These are phyloP conservation scores for Ciconia maguari DNA, from an alignment of 2,113 vertebrate genomes.

Conservation along the genomic window DNA sequence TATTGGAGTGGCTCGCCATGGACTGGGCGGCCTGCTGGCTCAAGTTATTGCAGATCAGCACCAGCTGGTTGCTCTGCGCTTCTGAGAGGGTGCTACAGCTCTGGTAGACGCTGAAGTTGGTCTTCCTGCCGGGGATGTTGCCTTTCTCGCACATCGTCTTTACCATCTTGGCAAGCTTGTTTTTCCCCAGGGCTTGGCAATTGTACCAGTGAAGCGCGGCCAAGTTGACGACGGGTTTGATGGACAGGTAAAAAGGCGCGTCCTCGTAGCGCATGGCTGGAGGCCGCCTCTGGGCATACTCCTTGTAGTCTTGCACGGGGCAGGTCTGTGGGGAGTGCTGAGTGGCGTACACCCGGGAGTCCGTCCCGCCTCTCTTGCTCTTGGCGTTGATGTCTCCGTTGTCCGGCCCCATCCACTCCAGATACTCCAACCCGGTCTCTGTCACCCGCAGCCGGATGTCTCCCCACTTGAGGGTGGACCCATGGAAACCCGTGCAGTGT, in stretches of 20 bases:
- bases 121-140: constrained; percentile 84
- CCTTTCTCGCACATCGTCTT: constrained; percentile 89
- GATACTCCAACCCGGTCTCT: constrained; percentile 80
- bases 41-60: constrained; percentile 84
- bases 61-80: constrained; percentile 86
- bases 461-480: constrained; percentile 85
- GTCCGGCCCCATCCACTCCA: constrained; percentile 86
- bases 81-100: constrained; percentile 85
- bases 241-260: constrained; percentile 83
- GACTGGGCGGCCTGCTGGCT: constrained; percentile 85
- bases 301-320: constrained; percentile 86
- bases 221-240: constrained; percentile 84
- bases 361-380: constrained; percentile 77
- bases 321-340: constrained; percentile 84
- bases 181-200: constrained; percentile 85
- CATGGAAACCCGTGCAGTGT: constrained; percentile 84
- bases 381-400: constrained; percentile 71
- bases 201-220: constrained; percentile 86
- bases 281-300: constrained; percentile 82
- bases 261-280: constrained; percentile 85
- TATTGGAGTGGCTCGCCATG: constrained; percentile 72
- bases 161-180: constrained; percentile 88
- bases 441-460: constrained; percentile 81
- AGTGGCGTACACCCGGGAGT: constrained; percentile 81
- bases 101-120: constrained; percentile 88